Evolutionary conservation across 2,888 invertebrate genomes (phyloP), one percentile per base, ranked within the genome.

Genomic region (Hypomecis atomaria): DNA sequence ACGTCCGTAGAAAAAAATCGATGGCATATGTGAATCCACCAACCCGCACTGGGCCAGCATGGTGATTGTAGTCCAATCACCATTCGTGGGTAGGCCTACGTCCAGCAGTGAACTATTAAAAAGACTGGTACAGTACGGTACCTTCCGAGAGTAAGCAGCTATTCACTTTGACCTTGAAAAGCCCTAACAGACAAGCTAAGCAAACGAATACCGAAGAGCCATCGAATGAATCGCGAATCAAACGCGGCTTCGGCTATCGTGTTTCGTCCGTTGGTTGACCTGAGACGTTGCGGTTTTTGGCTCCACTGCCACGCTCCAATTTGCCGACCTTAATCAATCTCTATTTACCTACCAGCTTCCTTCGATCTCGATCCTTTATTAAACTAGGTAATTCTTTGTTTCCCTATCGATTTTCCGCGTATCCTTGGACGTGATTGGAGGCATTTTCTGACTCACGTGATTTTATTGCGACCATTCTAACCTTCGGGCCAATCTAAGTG

Each of bases 171-270:
- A 4, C 38, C 38, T 38, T 38, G 38, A 33, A 33, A 23, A 33
- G 8, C 23, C 7, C 8, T 48, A 48, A 34, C 23, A 34, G n/a
- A 38, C 38, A 4, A 53, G 0, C 13, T 55, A 37, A 44, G 44
- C 13, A 13, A 50, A 47, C 37, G 43, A 62, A 62, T 53, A 56
- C 45, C 23, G 59, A 65, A 60, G 67, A 68, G 78, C 71, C 70
- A 77, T 75, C 67, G 75, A 47, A 56, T 78, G 78, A 79, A 78
- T 80, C 80, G 76, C 81, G 71, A 71, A 74, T 68, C 47, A 63
- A 55, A 67, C 81, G 79, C 61, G 85, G 83, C 82, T 86, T 87
- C 84, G 59, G 67, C 72, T 82, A 78, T 88, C 79, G 70, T 66
- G 77, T 88, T 86, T 79, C 87, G 81, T 74, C 74, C 74, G 75